A percentile compares a stretch with the other conserved stretches of the same genome.
Evolutionary conservation across 2,113 vertebrate genomes (phyloP).

Genomic region (Abramis brama): DNA sequence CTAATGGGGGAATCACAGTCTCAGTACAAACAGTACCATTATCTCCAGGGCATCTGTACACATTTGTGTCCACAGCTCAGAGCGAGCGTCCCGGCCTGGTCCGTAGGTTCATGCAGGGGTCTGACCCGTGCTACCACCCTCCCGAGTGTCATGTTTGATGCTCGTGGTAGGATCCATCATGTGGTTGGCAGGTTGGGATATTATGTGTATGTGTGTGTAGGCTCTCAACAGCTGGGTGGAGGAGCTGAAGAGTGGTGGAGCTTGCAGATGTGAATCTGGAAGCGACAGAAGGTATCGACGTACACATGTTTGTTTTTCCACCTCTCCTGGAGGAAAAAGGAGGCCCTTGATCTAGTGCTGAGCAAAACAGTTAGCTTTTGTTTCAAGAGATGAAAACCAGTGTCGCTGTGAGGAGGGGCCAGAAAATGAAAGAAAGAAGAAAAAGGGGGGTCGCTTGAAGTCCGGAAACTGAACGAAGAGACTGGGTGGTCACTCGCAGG

Average conservation of each 20-base stretch:
- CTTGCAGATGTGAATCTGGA: constrained; percentile 79
- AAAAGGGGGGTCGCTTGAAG: constrained; percentile 60
- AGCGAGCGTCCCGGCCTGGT: neutral
- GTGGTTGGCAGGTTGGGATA: constrained; percentile 58
- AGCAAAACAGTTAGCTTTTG: constrained; percentile 82
- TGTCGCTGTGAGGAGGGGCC: constrained; percentile 58
- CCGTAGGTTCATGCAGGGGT: constrained; percentile 5
- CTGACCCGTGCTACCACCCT: constrained; percentile 40
- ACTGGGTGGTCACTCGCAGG: constrained; percentile 61
- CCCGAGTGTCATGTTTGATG: constrained; percentile 66
- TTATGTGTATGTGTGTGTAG: constrained; percentile 67
- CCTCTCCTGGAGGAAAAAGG: constrained; percentile 80
- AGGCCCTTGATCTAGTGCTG: constrained; percentile 77
- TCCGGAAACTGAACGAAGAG: constrained; percentile 63
- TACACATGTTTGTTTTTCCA: constrained; percentile 80
- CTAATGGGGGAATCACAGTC: constrained; percentile 35
- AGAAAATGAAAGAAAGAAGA: constrained; percentile 57
- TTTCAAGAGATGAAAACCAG: constrained; percentile 74
- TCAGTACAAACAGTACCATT: constrained; percentile 24
- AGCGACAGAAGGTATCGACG: constrained; percentile 77
- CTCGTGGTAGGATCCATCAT: constrained; percentile 61
- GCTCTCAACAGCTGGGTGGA: constrained; percentile 74
- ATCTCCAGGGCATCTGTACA: constrained; percentile 41
- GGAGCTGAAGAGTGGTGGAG: constrained; percentile 72
- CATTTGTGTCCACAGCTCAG: constrained; percentile 52